Conservation (phyloP, 2,113 vertebrate genomes). For the Festucalex cinctus region DNA sequence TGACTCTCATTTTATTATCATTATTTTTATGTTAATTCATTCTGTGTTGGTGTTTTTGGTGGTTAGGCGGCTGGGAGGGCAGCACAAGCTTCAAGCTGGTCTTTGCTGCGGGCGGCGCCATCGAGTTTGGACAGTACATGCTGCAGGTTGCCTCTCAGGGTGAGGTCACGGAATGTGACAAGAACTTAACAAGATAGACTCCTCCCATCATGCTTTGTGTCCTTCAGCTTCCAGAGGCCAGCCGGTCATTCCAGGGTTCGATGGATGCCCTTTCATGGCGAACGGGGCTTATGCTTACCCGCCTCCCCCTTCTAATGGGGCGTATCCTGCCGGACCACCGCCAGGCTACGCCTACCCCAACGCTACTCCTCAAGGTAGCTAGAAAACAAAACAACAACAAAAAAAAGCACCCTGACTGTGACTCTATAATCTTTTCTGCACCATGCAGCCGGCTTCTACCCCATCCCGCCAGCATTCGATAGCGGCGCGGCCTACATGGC, state of each 20-base stretch:
- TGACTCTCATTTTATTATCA: not conserved
- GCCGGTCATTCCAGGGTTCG: conserved; percentile 77
- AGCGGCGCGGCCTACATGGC: conserved; percentile 83
- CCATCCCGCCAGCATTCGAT: conserved; percentile 76
- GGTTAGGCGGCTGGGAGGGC: conserved; percentile 93
- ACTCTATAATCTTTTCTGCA: too few species aligned
- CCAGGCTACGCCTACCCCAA: conserved; percentile 80
- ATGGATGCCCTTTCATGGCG: conserved; percentile 86
- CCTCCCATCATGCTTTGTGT: conserved; percentile 31
- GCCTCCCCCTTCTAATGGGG: conserved; percentile 81
- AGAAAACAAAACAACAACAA: not conserved
- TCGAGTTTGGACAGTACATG: conserved; percentile 96
- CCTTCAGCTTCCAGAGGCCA: conserved; percentile 88
- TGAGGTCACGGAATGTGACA: conserved; percentile 35
- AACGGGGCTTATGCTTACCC: conserved; percentile 84
- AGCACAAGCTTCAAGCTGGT: conserved; percentile 81
- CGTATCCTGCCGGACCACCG: conserved; percentile 78
- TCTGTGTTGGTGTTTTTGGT: not conserved
- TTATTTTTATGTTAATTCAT: not conserved
- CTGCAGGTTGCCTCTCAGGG: conserved; percentile 92
- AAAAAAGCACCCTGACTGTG: rapidly evolving
- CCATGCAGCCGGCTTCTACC: conserved; percentile 77
- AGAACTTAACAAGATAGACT: too few species aligned
- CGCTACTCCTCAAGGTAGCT: conserved; percentile 65
- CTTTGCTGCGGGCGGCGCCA: conserved; percentile 88